phyloP scores from a whole-genome alignment of 1,140 invertebrate genomes.

The Planococcus citri region DNA sequence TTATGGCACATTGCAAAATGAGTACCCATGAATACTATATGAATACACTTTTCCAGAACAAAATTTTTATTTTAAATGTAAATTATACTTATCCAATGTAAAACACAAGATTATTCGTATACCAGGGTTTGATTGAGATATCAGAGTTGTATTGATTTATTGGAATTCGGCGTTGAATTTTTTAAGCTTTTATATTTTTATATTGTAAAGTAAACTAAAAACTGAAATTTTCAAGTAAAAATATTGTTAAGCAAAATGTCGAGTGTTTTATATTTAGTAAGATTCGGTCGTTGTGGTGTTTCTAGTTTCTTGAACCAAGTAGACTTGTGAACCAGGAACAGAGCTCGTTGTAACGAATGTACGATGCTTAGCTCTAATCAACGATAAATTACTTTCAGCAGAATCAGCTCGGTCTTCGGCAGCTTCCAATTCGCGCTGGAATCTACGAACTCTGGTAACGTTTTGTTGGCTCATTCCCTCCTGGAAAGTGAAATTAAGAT shows the following conservation, averaged over 20 bases:
- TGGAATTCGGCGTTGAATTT: not conserved
- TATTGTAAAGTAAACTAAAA: not conserved
- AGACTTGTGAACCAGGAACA: constrained; percentile 72
- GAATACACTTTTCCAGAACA: too few relatives aligned
- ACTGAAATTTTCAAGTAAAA: not conserved
- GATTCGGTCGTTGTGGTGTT: constrained; percentile 25
- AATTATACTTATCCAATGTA: too few relatives aligned
- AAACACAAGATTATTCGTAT: too few relatives aligned
- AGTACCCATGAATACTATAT: too few relatives aligned
- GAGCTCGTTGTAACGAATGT: constrained; percentile 82
- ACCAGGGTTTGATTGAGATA: not conserved
- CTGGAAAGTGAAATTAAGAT: constrained; percentile 39
- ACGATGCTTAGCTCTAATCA: constrained; percentile 92
- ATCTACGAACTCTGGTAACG: constrained; percentile 86
- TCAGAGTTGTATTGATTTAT: not conserved
- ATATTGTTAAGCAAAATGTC: not conserved
- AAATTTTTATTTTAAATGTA: too few relatives aligned
- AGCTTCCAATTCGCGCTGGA: constrained; percentile 92
- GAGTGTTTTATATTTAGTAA: not conserved
- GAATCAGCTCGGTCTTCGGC: constrained; percentile 90
- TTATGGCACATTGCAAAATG: too few relatives aligned
- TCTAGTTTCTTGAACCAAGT: constrained; percentile 67
- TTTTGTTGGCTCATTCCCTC: constrained; percentile 87
- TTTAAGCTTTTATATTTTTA: not conserved
- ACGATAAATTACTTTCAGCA: constrained; percentile 81